Evolutionary conservation across 1,140 invertebrate species (phyloP), one percentile per base, ranked within the genome.

Genomic region (Platyscapa corneri): DNA sequence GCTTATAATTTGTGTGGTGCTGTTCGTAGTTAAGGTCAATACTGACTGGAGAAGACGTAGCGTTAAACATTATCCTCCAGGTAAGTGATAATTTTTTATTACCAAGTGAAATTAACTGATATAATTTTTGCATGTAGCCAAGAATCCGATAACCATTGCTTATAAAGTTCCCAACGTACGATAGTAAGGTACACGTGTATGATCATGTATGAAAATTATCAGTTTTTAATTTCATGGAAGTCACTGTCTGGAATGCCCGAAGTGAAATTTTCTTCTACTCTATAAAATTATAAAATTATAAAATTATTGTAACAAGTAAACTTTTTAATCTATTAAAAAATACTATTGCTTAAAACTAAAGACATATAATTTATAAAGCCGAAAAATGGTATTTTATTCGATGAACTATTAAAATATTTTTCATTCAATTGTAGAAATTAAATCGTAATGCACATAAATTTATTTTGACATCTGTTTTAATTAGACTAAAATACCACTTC

Each of bases 1-100:
- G 2, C 10, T 89, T 46, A 83, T 83, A 37, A 82, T 83, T 20
- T 88, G 87, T 53, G 39, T 83, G 0, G 70, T 85, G 65, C 30
- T 88, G 20, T 82, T 84, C 14, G 37, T 85, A 1, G 65, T 87
- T 1, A 90, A 89, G 87, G n/a, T 88, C 42, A 82, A 88, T 16
- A 39, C 88, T 16, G 87, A 89, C 70, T 86, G 75, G 74, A 84
- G 53, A 80, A 49, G 82, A 81, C 39, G 79, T 12, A 42, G 83
- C 70, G 0, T 30, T 18, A 67, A 78, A 86, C 86, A 86, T 56
- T 90, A 90, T 88, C 90, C 90, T 32, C 90, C 90, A 77, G 90
- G 90, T 90, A 88, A 82, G 81, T 85, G 20, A 46, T 46, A 27
- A 60, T 46, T n/a, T 53, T 53, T 53, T 64, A 64, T 64, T 64